A percentile compares a stretch with the other conserved stretches of the same genome.
Evolutionary conservation across 2,797 vertebrate species (phyloP).

Genomic region (Megaceryle alcyon): DNA sequence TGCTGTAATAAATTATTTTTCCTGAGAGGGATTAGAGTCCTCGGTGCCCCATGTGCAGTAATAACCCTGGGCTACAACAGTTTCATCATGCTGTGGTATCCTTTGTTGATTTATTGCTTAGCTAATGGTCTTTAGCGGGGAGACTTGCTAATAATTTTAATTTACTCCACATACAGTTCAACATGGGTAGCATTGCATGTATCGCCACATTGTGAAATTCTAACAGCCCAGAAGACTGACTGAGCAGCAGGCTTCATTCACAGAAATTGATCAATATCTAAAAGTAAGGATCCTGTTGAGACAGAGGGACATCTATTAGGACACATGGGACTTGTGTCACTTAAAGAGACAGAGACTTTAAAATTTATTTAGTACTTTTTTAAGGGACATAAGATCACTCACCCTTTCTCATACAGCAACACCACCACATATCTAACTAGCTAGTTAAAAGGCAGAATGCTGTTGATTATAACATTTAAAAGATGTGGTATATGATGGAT

Average conservation of each 20-base stretch:
- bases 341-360: neutral
- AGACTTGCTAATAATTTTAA: slow-evolving; percentile 65
- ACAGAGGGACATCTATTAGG: neutral
- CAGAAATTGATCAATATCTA: neutral
- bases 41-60: slow-evolving; percentile 68
- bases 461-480: neutral
- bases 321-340: neutral
- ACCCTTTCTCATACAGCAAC: neutral
- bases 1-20: slow-evolving; percentile 35
- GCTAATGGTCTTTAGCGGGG: slow-evolving; percentile 22
- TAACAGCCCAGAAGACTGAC: neutral
- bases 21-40: slow-evolving; percentile 25
- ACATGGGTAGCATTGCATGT: neutral
- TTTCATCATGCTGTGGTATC: slow-evolving; percentile 33
- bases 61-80: slow-evolving; percentile 45
- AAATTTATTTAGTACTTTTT: neutral
- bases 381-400: neutral
- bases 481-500: neutral
- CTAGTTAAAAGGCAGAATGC: neutral
- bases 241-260: slow-evolving; percentile 38
- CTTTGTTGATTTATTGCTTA: slow-evolving; percentile 63
- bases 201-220: neutral
- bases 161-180: slow-evolving; percentile 22
- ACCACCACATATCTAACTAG: neutral
- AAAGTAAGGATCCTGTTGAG: neutral